These are phyloP conservation scores for Octodon degus DNA, from an alignment of 2,113 vertebrate species.

Conservation along the genomic window DNA sequence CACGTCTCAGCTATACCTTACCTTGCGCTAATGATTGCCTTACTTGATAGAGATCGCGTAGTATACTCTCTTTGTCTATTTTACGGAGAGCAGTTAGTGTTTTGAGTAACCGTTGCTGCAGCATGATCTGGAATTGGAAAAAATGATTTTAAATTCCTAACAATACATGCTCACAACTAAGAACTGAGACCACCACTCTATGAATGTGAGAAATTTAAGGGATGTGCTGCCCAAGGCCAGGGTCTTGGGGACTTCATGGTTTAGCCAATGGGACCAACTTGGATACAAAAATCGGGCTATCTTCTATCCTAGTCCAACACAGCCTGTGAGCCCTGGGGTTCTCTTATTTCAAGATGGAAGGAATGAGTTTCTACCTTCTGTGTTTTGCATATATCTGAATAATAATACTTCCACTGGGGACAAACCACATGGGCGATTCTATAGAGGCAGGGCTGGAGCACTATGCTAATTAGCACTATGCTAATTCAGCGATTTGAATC, in stretches of 20 bases:
- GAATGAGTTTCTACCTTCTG: neutral
- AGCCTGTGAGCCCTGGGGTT: neutral
- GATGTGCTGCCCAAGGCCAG: rapidly evolving
- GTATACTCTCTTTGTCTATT: conserved; percentile 68
- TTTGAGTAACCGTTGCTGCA: conserved; percentile 86
- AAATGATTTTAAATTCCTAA: conserved; percentile 46
- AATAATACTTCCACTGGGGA: neutral
- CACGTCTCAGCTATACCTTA: conserved; percentile 51
- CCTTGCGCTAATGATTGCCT: conserved; percentile 55
- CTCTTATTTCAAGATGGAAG: conserved; percentile 37
- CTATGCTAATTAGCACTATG: neutral
- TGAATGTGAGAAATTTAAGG: neutral
- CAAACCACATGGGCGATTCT: neutral
- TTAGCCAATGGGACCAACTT: neutral
- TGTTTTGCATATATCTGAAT: neutral
- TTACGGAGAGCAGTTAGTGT: conserved; percentile 85
- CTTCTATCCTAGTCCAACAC: neutral
- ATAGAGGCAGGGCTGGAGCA: neutral
- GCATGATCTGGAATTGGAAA: conserved; percentile 85
- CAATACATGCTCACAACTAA: neutral
- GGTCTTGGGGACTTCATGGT: neutral
- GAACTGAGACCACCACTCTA: neutral
- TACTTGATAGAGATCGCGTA: neutral
- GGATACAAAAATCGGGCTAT: neutral
- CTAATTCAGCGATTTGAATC: neutral